Percentiles rank a stretch among this genome's conserved stretches.
Evolutionary conservation across 2,888 invertebrate genomes (phyloP).

Genomic region (Rhyacophila evoluta): DNA sequence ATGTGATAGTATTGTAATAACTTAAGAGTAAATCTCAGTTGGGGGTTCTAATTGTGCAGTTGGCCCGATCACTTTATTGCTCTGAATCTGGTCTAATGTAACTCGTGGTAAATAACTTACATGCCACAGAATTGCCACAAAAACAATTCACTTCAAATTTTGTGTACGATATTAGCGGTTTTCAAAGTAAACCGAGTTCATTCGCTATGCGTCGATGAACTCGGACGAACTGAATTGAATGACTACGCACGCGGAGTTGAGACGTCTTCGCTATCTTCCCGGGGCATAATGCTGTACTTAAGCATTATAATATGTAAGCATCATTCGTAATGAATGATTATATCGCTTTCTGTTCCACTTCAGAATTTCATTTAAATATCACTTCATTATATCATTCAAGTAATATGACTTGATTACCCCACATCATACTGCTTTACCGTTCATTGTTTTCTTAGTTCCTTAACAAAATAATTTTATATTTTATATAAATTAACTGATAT

Average conservation of each 20-base stretch:
- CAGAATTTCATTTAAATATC: conserved; percentile 8
- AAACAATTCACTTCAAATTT: not conserved
- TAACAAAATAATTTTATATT: too few species aligned
- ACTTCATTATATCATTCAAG: not conserved
- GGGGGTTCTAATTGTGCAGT: too few species aligned
- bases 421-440: not conserved
- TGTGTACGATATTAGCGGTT: not conserved
- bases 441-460: too few species aligned
- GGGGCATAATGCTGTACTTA: not conserved
- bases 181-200: conserved; percentile 1
- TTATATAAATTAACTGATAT: too few species aligned
- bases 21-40: too few species aligned
- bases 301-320: not conserved
- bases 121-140: not conserved
- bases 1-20: too few species aligned
- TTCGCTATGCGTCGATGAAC: conserved; percentile 21
- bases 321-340: not conserved
- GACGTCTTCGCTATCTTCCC: not conserved
- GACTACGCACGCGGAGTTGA: conserved; percentile 4
- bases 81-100: not conserved
- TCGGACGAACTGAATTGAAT: conserved; percentile 8
- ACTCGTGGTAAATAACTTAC: not conserved
- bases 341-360: conserved; percentile 11
- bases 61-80: not conserved
- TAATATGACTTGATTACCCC: not conserved